Evolutionary conservation across 2,797 vertebrate genomes (phyloP), one percentile per base, ranked within the genome.

Genomic region (Kryptolebias ocellatus): DNA sequence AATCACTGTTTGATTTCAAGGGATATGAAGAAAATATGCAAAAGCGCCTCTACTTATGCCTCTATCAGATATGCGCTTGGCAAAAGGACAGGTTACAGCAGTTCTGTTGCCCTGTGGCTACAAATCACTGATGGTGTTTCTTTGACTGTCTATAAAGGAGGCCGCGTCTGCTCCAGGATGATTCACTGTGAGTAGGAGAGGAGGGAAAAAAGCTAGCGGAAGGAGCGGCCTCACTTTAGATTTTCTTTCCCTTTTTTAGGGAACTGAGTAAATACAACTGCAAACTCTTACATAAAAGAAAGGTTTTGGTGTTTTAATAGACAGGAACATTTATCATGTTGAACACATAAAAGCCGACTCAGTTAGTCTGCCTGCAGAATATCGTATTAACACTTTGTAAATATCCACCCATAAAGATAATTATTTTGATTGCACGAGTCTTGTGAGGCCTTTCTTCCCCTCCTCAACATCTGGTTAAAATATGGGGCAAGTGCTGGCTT

Each of bases 381-480:
- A 78, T 89, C 90, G 87, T 88, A 89, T 93, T 93, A 93, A 91
- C 90, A 92, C 91, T 90, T 93, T 89, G 92, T 92, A 94, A 94
- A 93, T 89, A 90, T 87, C 75, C 86, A 86, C 83, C 83, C 86
- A 75, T 89, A 87, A 92, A 91, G 87, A 89, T 92, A 87, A 94
- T 90, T 89, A 94, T 96, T 96, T 95, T 94, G 89, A 95, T 95
- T 94, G 91, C 27, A 76, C 91, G 92, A 80, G 92, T 94, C 92
- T 93, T 88, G 86, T 83, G 86, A 90, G 81, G 72, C 70, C 87
- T 93, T 91, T 87, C 89, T 86, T 90, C 87, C 87, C 89, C 81
- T 92, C 91, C 91, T 89, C 90, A 92, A 95, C 96, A 97, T 97
- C 95, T 97, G 96, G 93, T 95, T 94, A 92, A 96, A 98, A 97